Percentiles rank a stretch among this genome's conserved stretches.
phyloP scores from a whole-genome alignment of 2,888 invertebrate species.

The Pyrrhosoma nymphula region DNA sequence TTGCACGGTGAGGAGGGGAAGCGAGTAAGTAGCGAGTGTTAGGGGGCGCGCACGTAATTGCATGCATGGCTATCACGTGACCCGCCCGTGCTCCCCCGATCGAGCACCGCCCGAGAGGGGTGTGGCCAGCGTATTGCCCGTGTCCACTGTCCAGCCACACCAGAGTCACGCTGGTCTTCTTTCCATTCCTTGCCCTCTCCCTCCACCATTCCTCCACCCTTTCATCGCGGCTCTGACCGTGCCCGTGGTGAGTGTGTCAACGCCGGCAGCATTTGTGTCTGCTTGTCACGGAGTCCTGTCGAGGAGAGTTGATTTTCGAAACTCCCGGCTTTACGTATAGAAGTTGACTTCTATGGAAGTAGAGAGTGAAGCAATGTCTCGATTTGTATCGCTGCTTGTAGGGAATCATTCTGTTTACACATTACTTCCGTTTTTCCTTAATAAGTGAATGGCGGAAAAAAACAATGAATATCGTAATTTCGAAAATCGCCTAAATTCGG shows the following conservation, averaged over 20 bases:
- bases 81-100: conserved; percentile 36
- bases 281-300: too few species aligned
- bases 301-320: too few species aligned
- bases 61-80: conserved; percentile 50
- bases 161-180: conserved; percentile 20
- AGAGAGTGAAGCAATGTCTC: too few species aligned
- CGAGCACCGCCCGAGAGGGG: background rate
- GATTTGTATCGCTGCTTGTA: too few species aligned
- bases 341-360: too few species aligned
- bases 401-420: too few species aligned
- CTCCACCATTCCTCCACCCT: background rate
- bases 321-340: too few species aligned
- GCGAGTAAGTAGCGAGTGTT: background rate
- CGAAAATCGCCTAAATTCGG: too few species aligned
- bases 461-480: too few species aligned
- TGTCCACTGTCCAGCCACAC: background rate
- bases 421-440: too few species aligned
- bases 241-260: background rate
- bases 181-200: background rate
- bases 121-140: background rate
- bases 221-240: background rate
- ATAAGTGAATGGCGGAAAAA: too few species aligned
- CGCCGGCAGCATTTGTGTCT: background rate
- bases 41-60: conserved; percentile 33
- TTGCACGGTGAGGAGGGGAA: background rate